These are phyloP conservation scores for Pristionchus pacificus DNA, from an alignment of 1,140 invertebrate genomes.

Conservation along the genomic window DNA sequence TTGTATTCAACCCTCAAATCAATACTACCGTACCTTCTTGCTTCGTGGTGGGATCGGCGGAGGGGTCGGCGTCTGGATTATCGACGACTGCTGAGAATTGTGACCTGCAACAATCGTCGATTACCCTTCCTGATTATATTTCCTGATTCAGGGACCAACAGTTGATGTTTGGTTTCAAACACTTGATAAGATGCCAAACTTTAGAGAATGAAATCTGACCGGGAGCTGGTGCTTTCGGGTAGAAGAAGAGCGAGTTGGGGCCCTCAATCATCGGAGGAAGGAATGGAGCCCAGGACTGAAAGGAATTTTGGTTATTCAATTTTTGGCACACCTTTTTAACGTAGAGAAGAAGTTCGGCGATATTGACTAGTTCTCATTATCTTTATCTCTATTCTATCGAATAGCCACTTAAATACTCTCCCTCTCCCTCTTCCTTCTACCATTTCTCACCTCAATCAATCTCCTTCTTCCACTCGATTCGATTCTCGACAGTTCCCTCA, in stretches of 20 bases:
- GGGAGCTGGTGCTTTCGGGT: no score
- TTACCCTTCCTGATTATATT: no score
- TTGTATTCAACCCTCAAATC: no score
- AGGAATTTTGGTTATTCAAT: no score
- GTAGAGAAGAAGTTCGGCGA: neutral
- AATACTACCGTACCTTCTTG: constrained; percentile 2
- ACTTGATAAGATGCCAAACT: neutral
- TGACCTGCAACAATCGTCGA: no score
- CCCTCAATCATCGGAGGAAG: constrained; percentile 68
- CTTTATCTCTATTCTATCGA: no score
- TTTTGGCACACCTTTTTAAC: no score
- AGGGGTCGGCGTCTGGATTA: constrained; percentile 25
- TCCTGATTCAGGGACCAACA: no score
- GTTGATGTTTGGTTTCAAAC: no score
- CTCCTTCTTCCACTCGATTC: constrained; percentile 68
- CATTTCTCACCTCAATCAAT: neutral
- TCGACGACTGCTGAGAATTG: constrained; percentile 3
- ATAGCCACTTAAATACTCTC: no score
- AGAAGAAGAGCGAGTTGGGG: constrained; percentile 50
- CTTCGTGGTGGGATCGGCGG: constrained; percentile 45
- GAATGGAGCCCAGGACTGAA: constrained; percentile 90
- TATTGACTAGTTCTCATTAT: neutral
- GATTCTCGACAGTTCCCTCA: constrained; percentile 85
- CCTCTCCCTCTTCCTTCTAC: no score
- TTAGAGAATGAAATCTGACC: neutral